Base-by-base conservation (phyloP, 2,888 invertebrate species). In the Chalcis sispes region DNA sequence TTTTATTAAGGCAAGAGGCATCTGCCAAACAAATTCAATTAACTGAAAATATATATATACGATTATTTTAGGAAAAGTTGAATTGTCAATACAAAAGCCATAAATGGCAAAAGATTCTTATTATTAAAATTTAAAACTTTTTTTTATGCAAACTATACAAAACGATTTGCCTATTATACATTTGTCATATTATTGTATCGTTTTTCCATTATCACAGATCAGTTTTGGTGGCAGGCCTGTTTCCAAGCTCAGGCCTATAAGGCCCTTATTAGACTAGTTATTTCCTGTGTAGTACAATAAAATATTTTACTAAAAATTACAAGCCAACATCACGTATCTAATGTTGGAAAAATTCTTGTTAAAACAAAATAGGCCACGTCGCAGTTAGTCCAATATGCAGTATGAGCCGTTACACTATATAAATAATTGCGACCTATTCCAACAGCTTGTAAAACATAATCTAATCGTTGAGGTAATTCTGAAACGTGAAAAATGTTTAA, bases 351-450 rank as follows among this genome's bases (percentile, higher is more conserved):
- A 15, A 91, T 85, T 81, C 89, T 88, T 15, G 90, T 90, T 64
- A 93, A 86, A 72, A 93, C 89, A 85, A 93, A 93, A 86, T 91
- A 91, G 20, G 92, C 92, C 42, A 92, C 90, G 81, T 93, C 93
- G 67, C 90, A 90, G 82, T 91, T 92, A 80, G 88, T 90, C 93
- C 93, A 93, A 85, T 93, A 93, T 36, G 91, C 90, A 0, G 92
- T 92, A 85, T 93, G 93, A 0, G 92, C 92, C 40, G 92, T 92
- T 64, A 93, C 89, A 52, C 91, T 91, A 58, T 91, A 90, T 67
- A 92, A 87, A 85, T 93, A 93, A 80, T 91, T 90, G 80, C 90
- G 90, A 59, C 91, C 91, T 82, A 92, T 89, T 71, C 91, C 91
- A 40, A 91, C 90, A 67, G 91, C 91, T 79, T 89, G 88, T 69